Evolutionary conservation across 1,140 invertebrate species (phyloP).

Genomic region (Palaemon carinicauda): DNA sequence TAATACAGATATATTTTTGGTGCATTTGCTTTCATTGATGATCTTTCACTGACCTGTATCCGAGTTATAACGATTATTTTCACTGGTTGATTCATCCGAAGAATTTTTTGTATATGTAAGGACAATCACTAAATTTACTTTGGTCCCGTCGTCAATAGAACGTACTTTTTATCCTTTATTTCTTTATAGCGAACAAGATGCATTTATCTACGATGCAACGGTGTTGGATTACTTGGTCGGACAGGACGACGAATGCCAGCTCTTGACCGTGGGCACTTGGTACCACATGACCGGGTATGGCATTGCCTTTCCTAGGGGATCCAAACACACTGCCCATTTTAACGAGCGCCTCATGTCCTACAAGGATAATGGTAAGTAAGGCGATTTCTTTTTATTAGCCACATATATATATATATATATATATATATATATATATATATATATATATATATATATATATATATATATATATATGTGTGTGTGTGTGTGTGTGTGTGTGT

Average conservation of each 20-base stretch:
- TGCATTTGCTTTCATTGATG: too few species aligned
- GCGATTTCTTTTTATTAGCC: background rate
- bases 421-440: background rate
- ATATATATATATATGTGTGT: background rate
- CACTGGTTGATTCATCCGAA: too few species aligned
- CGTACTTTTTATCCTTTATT: background rate
- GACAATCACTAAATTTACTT: background rate
- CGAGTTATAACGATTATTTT: too few species aligned
- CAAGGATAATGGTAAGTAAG: conserved; percentile 82
- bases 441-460: background rate
- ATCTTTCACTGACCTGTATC: too few species aligned
- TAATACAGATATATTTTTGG: too few species aligned
- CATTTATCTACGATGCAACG: conserved; percentile 99
- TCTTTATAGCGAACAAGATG: conserved; percentile 74
- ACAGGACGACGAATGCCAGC: conserved; percentile 93
- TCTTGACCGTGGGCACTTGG: conserved; percentile 95
- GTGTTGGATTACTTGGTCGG: conserved; percentile 97
- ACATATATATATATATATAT: background rate
- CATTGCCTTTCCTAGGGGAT: conserved; percentile 94
- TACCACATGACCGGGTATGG: conserved; percentile 79
- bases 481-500: background rate
- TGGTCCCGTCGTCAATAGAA: background rate
- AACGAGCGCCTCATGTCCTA: conserved; percentile 94
- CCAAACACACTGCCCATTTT: conserved; percentile 93
- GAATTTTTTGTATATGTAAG: too few species aligned